phyloP scores from a whole-genome alignment of 1,140 invertebrate genomes.

The Drosophila kohkoa region DNA sequence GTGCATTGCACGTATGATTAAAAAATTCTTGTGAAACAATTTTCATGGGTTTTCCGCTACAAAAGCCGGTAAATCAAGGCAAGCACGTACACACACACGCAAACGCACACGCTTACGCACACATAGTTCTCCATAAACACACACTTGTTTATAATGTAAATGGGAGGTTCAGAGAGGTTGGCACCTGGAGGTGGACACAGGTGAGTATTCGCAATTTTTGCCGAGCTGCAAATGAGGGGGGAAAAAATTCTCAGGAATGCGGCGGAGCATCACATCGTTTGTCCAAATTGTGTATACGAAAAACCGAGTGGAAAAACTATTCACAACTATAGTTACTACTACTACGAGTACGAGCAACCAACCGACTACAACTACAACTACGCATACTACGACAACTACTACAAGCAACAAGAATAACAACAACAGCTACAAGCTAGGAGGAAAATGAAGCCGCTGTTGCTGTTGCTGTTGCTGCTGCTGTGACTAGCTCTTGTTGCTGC shows the following conservation, averaged over 20 bases:
- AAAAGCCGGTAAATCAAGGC: slow-evolving; percentile 74
- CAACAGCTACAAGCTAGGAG: slow-evolving; percentile 10
- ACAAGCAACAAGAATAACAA: slow-evolving; percentile 49
- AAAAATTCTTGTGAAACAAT: slow-evolving; percentile 79
- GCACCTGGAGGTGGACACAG: background rate
- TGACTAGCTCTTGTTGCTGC: slow-evolving; percentile 19
- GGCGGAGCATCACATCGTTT: slow-evolving; percentile 25
- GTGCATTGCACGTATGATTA: slow-evolving; percentile 62
- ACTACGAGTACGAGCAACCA: slow-evolving; percentile 25
- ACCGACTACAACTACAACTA: slow-evolving; percentile 38
- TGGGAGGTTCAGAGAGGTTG: background rate
- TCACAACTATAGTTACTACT: slow-evolving; percentile 35
- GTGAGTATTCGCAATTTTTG: slow-evolving; percentile 28
- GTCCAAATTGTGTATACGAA: slow-evolving; percentile 72
- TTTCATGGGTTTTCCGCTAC: slow-evolving; percentile 46
- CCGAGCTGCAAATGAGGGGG: slow-evolving; percentile 32
- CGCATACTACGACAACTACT: slow-evolving; percentile 41
- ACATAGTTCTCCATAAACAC: slow-evolving; percentile 13
- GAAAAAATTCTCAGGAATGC: slow-evolving; percentile 11
- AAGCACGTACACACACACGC: slow-evolving; percentile 52
- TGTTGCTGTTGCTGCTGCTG: slow-evolving; percentile 45
- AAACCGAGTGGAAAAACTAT: slow-evolving; percentile 40
- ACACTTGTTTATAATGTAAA: slow-evolving; percentile 21
- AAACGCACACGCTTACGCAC: slow-evolving; percentile 47
- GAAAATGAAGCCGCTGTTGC: slow-evolving; percentile 36